Conservation (phyloP, 2,888 invertebrate species). For the Lepas anatifera region DNA sequence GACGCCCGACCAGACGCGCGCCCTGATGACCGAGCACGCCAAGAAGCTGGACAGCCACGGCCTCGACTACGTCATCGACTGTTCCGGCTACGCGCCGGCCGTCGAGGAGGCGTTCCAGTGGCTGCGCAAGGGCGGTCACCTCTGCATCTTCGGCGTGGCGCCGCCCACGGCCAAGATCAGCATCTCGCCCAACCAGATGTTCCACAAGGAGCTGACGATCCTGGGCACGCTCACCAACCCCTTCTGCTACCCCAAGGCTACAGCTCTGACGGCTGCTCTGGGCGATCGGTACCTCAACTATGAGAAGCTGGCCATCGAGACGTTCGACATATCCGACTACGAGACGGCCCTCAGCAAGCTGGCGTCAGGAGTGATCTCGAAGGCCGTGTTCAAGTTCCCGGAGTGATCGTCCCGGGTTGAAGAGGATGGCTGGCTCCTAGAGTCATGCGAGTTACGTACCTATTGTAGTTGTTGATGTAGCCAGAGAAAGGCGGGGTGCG, state of each 20-base stretch:
- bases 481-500: too few relatives aligned
- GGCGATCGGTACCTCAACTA: conserved; percentile 46
- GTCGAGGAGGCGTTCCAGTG: conserved; percentile 49
- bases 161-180: conserved; percentile 42
- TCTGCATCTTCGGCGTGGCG: conserved; percentile 56
- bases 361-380: conserved; percentile 45
- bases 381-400: conserved; percentile 43
- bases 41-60: conserved; percentile 22
- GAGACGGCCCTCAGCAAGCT: conserved; percentile 42
- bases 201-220: conserved; percentile 49
- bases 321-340: conserved; percentile 43
- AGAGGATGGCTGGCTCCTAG: too few relatives aligned
- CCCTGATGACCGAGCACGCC: not conserved
- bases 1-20: conserved; percentile 14
- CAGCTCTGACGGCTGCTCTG: conserved; percentile 50
- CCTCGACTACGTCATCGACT: conserved; percentile 56
- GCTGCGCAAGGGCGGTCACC: conserved; percentile 47
- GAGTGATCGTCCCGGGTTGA: too few relatives aligned
- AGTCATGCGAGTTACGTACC: too few relatives aligned
- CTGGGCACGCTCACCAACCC: conserved; percentile 55
- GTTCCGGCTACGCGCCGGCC: conserved; percentile 56
- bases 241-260: conserved; percentile 49
- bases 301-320: conserved; percentile 46
- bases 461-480: too few relatives aligned
- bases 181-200: conserved; percentile 46